Percentiles rank a stretch among this genome's conserved stretches.
Evolutionary conservation across 2,888 invertebrate genomes (phyloP).

Genomic region (Chalcis sispes): DNA sequence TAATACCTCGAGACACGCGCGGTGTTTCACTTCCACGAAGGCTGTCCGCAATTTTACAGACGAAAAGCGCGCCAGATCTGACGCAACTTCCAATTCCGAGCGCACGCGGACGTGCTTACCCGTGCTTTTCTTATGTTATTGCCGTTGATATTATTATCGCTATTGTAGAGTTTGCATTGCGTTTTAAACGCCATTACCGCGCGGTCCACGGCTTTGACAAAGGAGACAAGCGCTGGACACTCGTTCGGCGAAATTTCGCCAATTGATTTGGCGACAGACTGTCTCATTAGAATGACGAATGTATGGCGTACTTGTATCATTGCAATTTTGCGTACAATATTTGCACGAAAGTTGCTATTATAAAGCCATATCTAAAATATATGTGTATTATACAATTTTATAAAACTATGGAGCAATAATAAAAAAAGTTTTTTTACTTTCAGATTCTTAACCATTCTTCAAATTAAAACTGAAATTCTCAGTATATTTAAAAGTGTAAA

Average conservation of each 20-base stretch:
- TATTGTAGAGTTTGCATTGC: neutral
- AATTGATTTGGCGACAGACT: neutral
- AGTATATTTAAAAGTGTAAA: too few species aligned
- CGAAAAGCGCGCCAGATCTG: neutral
- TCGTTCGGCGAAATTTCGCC: neutral
- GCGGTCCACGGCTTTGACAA: neutral
- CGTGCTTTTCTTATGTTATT: slow-evolving; percentile 28
- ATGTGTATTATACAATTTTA: too few species aligned
- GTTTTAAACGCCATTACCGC: neutral
- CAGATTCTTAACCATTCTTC: too few species aligned
- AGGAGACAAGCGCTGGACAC: slow-evolving; percentile 2
- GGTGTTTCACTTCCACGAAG: slow-evolving; percentile 1
- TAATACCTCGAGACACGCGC: neutral
- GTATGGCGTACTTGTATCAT: slow-evolving; percentile 42
- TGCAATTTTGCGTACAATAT: too few species aligned
- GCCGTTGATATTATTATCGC: slow-evolving; percentile 36
- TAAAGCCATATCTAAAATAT: too few species aligned
- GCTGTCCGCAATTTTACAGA: slow-evolving; percentile 4
- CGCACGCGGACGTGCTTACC: neutral
- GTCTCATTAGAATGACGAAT: slow-evolving; percentile 54
- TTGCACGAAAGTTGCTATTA: too few species aligned
- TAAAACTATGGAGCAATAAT: too few species aligned
- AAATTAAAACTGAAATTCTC: too few species aligned
- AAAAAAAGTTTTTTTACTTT: too few species aligned
- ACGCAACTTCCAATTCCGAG: too few species aligned